Conservation (phyloP, 2,888 invertebrate species). For the Ectemnius lituratus region DNA sequence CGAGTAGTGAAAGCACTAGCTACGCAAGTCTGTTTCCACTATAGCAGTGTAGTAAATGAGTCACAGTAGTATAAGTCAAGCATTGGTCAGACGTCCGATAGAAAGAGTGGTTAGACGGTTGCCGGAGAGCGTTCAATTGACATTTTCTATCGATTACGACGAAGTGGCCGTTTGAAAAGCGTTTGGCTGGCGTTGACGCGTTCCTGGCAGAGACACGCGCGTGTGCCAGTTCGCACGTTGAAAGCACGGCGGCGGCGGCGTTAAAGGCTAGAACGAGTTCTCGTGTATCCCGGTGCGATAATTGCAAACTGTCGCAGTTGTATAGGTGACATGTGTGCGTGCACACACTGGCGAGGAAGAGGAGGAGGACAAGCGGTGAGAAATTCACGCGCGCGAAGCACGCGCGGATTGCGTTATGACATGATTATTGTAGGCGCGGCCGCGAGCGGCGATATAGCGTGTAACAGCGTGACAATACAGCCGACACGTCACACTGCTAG, state of each 20-base stretch:
- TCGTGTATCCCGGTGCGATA: conserved; percentile 50
- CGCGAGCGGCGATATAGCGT: conserved; percentile 43
- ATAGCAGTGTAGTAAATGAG: no score
- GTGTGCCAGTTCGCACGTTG: conserved; percentile 36
- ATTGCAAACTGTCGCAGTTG: conserved; percentile 47
- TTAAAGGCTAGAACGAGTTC: conserved; percentile 63
- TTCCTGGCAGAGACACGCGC: conserved; percentile 44
- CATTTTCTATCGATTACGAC: no score
- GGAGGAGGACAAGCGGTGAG: conserved; percentile 33
- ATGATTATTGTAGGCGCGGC: conserved; percentile 61
- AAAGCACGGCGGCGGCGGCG: conserved; percentile 41
- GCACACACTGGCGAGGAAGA: no score
- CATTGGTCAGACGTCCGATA: no score
- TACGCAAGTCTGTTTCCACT: no score
- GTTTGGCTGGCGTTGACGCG: conserved; percentile 46
- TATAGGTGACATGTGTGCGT: no score
- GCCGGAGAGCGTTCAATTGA: no score
- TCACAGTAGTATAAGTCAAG: no score
- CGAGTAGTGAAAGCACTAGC: no score
- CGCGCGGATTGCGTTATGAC: conserved; percentile 69
- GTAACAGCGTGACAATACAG: conserved; percentile 68
- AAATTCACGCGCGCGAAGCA: conserved; percentile 55
- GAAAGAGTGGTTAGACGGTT: no score
- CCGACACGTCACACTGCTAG: conserved; percentile 70
- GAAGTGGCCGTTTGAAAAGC: conserved; percentile 24